Evolutionary conservation across 2,113 vertebrate genomes (phyloP), one percentile per base, ranked within the genome.

Genomic region (Herpailurus yagouaroundi): DNA sequence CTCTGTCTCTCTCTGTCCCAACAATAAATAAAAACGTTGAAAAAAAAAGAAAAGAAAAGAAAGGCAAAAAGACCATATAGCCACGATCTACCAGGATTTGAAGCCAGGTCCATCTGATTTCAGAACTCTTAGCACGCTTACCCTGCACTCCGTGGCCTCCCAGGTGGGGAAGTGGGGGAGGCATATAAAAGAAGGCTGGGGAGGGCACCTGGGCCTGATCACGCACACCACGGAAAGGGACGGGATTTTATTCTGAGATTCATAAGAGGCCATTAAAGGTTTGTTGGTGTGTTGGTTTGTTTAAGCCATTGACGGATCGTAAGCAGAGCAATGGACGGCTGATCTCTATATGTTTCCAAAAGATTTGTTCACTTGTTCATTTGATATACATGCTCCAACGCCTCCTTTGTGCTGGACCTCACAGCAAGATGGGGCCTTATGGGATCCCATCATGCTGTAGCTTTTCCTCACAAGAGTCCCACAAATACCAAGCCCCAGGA

Each of bases 321-420:
- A 79, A 80, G 23, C 48, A 48, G 48, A 57, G 48, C 18, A 3
- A 64, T 14, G 33, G 41, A 41, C 19, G 68, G 60, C 45, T 13
- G 64, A 29, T 23, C 66, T 50, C 9, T 55, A 13, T 1, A n/a
- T 16, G 23, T 60, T 64, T 83, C 38, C 82, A 45, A 52, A 73
- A 45, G 21, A 36, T 12, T 0, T 27, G 64, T 71, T 81, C 57
- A 74, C 55, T n/a, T 16, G 5, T 38, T 71, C 8, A 29, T 52
- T 55, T 33, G 3, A 41, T 0, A 15, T 3, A 50, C 41, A 3
- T 1, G 7, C 1, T 4, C 57, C 21, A 0, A 66, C 0, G 3
- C 18, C 33, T 57, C 52, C 74, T 36, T n/a, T 9, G 4, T 4
- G 29, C 69, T 48, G 13, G 77, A 29, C 45, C 74, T 93, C 80